Evolutionary conservation across 2,113 vertebrate species (phyloP).

Genomic region (Syngnathus scovelli): DNA sequence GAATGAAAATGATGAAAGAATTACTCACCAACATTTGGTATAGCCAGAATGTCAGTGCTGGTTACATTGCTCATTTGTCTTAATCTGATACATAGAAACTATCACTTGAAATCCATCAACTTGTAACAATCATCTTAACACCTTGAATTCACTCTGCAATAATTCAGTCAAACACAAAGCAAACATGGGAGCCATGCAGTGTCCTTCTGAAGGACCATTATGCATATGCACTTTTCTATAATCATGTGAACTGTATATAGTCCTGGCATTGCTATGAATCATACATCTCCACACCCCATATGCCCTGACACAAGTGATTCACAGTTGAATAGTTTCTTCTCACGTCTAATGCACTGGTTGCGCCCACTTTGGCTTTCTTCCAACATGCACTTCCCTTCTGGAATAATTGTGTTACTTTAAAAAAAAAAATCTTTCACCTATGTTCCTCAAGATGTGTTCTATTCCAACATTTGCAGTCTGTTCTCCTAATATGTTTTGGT

Average conservation of each 20-base stretch:
- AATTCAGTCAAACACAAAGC: not conserved
- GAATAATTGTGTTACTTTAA: conserved; percentile 1
- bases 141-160: not conserved
- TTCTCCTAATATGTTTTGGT: conserved; percentile 7
- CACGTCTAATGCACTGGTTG: conserved; percentile 31
- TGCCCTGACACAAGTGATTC: conserved; percentile 24
- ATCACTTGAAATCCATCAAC: not conserved
- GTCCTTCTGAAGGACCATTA: not conserved
- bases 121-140: not conserved
- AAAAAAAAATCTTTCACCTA: conserved; percentile 1
- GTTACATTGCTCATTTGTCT: not conserved
- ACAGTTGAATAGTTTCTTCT: conserved; percentile 20
- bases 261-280: conserved; percentile 39
- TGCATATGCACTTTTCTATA: not conserved
- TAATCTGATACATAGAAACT: not conserved
- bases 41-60: not conserved
- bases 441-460: not conserved
- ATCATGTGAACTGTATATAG: conserved; percentile 9
- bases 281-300: conserved; percentile 27
- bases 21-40: not conserved
- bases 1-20: not conserved
- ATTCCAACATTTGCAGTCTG: conserved; percentile 12
- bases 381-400: conserved; percentile 24
- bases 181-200: not conserved
- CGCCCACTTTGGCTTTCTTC: conserved; percentile 6